Conservation (phyloP, 2,113 vertebrate genomes). For the Gavia stellata region DNA sequence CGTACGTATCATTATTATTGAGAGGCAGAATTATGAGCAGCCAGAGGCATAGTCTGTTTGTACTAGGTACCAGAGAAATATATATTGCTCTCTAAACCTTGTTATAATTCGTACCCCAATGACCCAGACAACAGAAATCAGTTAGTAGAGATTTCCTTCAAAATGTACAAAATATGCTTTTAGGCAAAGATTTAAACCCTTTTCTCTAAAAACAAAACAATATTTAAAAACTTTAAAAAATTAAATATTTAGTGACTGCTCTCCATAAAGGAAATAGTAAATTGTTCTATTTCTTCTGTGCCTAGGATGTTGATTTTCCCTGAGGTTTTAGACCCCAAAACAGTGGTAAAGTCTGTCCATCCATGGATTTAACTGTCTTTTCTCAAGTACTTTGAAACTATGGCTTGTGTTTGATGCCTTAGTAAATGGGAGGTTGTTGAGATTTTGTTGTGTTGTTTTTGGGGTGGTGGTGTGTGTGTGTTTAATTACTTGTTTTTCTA, state of each 20-base stretch:
- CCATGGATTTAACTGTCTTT: background rate
- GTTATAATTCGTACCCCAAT: conserved; percentile 8
- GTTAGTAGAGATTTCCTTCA: background rate
- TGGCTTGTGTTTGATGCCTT: background rate
- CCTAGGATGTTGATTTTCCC: background rate
- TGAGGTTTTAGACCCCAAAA: background rate
- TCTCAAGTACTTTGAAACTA: background rate
- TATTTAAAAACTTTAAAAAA: background rate
- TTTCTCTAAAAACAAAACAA: background rate
- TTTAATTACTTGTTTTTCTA: background rate
- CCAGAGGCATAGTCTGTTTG: conserved; percentile 21
- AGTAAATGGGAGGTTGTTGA: background rate
- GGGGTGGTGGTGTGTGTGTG: background rate
- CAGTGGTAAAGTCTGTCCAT: background rate
- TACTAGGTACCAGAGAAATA: background rate
- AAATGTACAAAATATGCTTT: background rate
- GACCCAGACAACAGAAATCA: background rate
- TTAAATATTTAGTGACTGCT: background rate
- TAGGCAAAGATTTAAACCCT: background rate
- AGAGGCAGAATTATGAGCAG: conserved; percentile 3
- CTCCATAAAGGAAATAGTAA: background rate
- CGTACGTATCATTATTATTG: background rate
- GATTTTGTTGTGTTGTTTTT: background rate
- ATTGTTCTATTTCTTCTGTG: background rate
- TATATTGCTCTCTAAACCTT: background rate